A percentile compares a stretch with the other conserved stretches of the same genome.
Evolutionary conservation across 2,888 invertebrate genomes (phyloP).

Genomic region (Lathronympha strigana): DNA sequence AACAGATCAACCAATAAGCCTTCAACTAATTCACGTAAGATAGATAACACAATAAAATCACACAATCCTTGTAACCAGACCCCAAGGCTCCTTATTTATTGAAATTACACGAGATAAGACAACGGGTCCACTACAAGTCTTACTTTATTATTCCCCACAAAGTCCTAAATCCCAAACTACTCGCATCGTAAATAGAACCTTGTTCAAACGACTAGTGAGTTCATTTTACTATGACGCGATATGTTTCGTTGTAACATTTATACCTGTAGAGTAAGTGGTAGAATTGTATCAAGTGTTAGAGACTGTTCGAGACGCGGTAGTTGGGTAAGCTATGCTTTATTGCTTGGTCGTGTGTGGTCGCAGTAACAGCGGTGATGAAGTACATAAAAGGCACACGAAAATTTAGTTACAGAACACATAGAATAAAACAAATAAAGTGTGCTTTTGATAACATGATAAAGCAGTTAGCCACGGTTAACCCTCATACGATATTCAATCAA

Average conservation of each 20-base stretch:
- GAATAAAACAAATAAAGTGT: too few relatives aligned
- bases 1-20: neutral
- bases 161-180: neutral
- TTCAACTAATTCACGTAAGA: too few relatives aligned
- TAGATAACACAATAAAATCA: neutral
- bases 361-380: neutral
- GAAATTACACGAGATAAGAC: constrained; percentile 13
- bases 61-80: neutral
- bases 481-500: too few relatives aligned
- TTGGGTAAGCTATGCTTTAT: constrained; percentile 38
- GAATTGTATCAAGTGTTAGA: constrained; percentile 28
- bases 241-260: neutral
- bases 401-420: too few relatives aligned
- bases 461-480: too few relatives aligned
- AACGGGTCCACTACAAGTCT: neutral
- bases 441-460: too few relatives aligned
- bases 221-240: neutral
- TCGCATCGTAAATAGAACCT: constrained; percentile 6
- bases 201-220: neutral
- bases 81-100: constrained; percentile 13
- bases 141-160: neutral
- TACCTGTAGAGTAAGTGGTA: neutral
- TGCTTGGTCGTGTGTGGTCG: constrained; percentile 9
- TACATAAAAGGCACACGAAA: too few relatives aligned
- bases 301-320: constrained; percentile 32